Percentiles rank a stretch among this genome's conserved stretches.
phyloP scores from a whole-genome alignment of 2,888 invertebrate genomes.

The Polyploca ridens region DNA sequence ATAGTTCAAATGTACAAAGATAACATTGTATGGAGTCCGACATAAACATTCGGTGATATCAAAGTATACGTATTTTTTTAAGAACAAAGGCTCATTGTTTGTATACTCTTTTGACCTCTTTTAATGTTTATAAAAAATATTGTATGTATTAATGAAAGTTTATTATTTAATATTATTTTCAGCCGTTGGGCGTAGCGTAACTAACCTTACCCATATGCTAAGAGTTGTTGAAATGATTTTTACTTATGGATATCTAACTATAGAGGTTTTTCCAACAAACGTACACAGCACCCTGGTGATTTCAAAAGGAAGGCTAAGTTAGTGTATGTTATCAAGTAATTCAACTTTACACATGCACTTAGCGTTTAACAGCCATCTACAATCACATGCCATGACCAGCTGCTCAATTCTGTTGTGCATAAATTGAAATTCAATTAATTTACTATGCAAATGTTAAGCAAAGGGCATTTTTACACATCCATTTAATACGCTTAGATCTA shows the following conservation, averaged over 20 bases:
- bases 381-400: constrained; percentile 34
- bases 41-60: constrained; percentile 22
- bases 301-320: constrained; percentile 11
- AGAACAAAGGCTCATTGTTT: constrained; percentile 31
- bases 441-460: constrained; percentile 40
- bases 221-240: too few species aligned
- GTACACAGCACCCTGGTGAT: constrained; percentile 3
- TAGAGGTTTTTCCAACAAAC: neutral
- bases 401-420: constrained; percentile 33
- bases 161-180: neutral
- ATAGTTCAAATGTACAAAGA: constrained; percentile 22
- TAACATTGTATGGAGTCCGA: constrained; percentile 22
- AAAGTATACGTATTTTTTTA: constrained; percentile 11
- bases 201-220: too few species aligned
- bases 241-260: too few species aligned
- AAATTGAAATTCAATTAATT: constrained; percentile 41
- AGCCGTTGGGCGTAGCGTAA: neutral
- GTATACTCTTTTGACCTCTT: constrained; percentile 35
- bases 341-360: constrained; percentile 17
- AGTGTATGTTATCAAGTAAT: constrained; percentile 14
- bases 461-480: constrained; percentile 23
- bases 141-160: constrained; percentile 3
- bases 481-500: constrained; percentile 18
- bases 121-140: constrained; percentile 19
- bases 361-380: constrained; percentile 23